Base-by-base conservation (phyloP, 2,797 vertebrate species). In the Danio kyathit region DNA sequence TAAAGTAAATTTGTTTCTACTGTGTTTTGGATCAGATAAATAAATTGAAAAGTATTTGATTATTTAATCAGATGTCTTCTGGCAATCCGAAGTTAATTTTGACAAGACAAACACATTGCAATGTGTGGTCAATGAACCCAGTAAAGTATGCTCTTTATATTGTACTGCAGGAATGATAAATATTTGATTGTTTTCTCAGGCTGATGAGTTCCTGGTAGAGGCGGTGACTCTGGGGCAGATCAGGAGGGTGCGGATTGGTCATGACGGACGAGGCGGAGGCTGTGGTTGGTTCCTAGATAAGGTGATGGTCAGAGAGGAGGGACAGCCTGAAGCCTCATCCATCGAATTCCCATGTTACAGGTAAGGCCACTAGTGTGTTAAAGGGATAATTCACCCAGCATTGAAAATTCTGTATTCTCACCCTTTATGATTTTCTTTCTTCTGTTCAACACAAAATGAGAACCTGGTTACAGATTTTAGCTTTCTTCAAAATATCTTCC, bases 231-330 rank as follows among this genome's bases (percentile, higher is more conserved):
- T 99, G 90, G 95, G 97, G 71, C 94, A 92, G 88, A 94, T 99
- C 88, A 92, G 88, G 70, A 93, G 96, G 87, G 94, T 98, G 56
- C 94, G 97, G 19, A 93, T 99, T 63, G 96, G 98, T 54, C 98
- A 99, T 0, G 96, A 99, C 0, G 97, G 97, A 48, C 95, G 96
- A 21, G 97, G 98, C 38, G 96, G 95, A 63, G 95, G 96, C 87
- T 98, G 97, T 11, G 97, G 98, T 84, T 99, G 98, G 97, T 98
- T 95, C 90, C 93, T 99, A 82, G 97, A 97, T 80, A 97, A 97
- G 87, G 97, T 99, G 90, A 86, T 98, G 92, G 93, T 98, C 88
- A 95, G 96, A 87, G 96, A 98, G 91, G 97, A 99, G 84, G 97
- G 97, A 38, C 96, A 97, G 88, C 96, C 97, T 0, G 97, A 99